Evolutionary conservation across 2,888 invertebrate species (phyloP), one percentile per base, ranked within the genome.

Genomic region (Meloe dianella): DNA sequence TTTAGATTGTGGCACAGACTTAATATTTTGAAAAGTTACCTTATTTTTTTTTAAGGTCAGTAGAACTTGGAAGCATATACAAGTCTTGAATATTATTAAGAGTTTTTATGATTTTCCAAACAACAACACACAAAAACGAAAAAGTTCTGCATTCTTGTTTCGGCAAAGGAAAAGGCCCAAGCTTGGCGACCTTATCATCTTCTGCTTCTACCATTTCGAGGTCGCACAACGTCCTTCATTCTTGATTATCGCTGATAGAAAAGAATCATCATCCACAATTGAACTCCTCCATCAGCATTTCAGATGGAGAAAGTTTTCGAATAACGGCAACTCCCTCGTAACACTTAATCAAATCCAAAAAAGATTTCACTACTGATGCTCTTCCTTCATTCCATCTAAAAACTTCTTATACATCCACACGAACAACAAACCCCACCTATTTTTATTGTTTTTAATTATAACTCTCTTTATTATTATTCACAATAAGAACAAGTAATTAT

Each of bases 221-320:
- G 73, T 73, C 74, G 71, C 70, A 72, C 71, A 74, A 72, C 74
- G 74, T 70, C 74, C 74, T 74, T 74, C 73, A 73, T 72, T 71
- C 66, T 17, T 47, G 10, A 14, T n/a, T 27, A 27, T 6, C n/a
- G 57, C n/a, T n/a, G n/a, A n/a, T n/a, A n/a, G n/a, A n/a, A n/a
- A n/a, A n/a, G n/a, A n/a, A n/a, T n/a, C n/a, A n/a, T n/a, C n/a
- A n/a, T n/a, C n/a, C n/a, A n/a, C n/a, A n/a, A n/a, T n/a, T n/a
- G n/a, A n/a, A n/a, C n/a, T n/a, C n/a, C n/a, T n/a, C n/a, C n/a
- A n/a, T n/a, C n/a, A n/a, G n/a, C n/a, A n/a, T n/a, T n/a, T n/a
- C n/a, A 35, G 58, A 58, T 17, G 10, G 66, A 63, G 66, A 66
- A 66, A 66, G 66, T 66, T 63, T 65, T 66, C n/a, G 51, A 54